phyloP scores from a whole-genome alignment of 2,888 invertebrate species.

The Drosophila formosana region DNA sequence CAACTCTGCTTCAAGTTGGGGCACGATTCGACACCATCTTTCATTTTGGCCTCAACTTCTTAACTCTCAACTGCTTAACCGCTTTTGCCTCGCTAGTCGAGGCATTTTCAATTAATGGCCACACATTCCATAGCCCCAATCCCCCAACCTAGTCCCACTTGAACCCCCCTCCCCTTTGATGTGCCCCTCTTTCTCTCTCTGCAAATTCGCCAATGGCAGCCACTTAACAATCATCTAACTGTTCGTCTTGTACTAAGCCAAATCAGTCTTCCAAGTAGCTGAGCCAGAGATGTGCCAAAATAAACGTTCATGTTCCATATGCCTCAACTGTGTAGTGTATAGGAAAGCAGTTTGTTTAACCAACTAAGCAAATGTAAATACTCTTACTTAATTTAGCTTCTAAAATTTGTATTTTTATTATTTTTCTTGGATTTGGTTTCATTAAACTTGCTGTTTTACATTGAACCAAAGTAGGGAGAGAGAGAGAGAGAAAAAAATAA shows the following conservation, averaged over 20 bases:
- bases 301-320: not conserved
- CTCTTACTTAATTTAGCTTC: too few species aligned
- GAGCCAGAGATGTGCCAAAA: not conserved
- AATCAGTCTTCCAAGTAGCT: constrained; percentile 1
- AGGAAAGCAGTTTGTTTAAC: too few species aligned
- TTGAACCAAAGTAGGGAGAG: too few species aligned
- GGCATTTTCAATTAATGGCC: constrained; percentile 79
- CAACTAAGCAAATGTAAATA: too few species aligned
- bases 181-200: constrained; percentile 28
- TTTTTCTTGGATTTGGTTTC: too few species aligned
- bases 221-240: constrained; percentile 45
- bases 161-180: not conserved
- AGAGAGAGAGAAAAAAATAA: too few species aligned
- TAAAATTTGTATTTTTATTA: too few species aligned
- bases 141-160: not conserved
- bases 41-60: constrained; percentile 64
- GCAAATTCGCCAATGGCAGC: constrained; percentile 71
- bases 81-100: constrained; percentile 38
- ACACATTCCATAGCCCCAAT: constrained; percentile 65
- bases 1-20: constrained; percentile 34
- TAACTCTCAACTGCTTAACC: constrained; percentile 44
- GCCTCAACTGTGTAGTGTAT: too few species aligned
- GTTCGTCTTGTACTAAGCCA: constrained; percentile 32
- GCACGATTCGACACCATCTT: constrained; percentile 79
- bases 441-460: too few species aligned